A percentile compares a stretch with the other conserved stretches of the same genome.
phyloP scores from a whole-genome alignment of 2,797 vertebrate species.

The Oryzias dopingdopingensis region DNA sequence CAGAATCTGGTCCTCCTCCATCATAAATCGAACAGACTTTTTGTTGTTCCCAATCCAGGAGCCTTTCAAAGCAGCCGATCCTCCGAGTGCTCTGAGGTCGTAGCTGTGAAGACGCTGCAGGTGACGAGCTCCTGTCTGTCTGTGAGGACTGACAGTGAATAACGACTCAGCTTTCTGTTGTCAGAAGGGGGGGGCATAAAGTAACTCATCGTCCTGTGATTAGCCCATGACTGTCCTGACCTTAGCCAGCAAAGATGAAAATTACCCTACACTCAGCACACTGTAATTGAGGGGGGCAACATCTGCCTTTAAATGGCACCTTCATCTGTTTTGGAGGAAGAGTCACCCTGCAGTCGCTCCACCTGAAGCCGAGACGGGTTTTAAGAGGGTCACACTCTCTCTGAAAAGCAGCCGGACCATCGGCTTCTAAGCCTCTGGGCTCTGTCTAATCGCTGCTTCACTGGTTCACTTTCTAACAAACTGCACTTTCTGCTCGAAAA shows the following conservation, averaged over 20 bases:
- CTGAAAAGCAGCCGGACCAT: too few species aligned
- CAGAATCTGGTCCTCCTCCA: too few species aligned
- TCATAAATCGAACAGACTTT: too few species aligned
- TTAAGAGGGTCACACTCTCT: background rate
- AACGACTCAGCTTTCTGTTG: slow-evolving; percentile 62
- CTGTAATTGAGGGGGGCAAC: slow-evolving; percentile 63
- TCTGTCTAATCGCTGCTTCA: background rate
- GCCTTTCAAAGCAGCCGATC: too few species aligned
- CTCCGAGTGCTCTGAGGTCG: background rate
- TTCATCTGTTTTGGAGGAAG: slow-evolving; percentile 63
- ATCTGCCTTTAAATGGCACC: slow-evolving; percentile 67
- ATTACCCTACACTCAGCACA: slow-evolving; percentile 32
- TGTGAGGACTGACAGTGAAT: slow-evolving; percentile 6
- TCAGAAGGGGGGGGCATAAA: slow-evolving; percentile 40
- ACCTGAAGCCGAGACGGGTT: background rate
- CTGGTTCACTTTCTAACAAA: too few species aligned
- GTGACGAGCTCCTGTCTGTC: background rate
- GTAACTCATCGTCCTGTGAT: slow-evolving; percentile 53
- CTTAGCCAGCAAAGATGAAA: slow-evolving; percentile 19
- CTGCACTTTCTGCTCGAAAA: too few species aligned
- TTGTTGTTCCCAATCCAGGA: too few species aligned
- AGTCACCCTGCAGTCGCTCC: slow-evolving; percentile 7
- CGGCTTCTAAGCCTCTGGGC: background rate
- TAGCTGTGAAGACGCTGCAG: too few species aligned
- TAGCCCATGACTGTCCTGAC: slow-evolving; percentile 58